Evolutionary conservation across 2,888 invertebrate genomes (phyloP), one percentile per base, ranked within the genome.

Genomic region (Charanyca ferruginea): DNA sequence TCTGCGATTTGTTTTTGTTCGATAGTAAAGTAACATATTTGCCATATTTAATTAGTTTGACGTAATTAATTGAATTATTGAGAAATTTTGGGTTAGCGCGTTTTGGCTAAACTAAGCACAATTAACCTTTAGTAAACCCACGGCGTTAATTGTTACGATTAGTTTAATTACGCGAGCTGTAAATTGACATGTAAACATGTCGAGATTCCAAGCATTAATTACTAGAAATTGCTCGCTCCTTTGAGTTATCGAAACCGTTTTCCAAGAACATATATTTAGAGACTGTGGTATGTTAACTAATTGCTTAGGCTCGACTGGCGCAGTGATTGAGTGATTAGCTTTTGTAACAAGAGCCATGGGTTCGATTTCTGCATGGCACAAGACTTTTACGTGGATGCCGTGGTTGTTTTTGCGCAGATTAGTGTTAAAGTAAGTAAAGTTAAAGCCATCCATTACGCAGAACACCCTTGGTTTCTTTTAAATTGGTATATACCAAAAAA

Each of bases 181-280:
- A 84, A 84, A 86, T 80, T 77, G 72, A 75, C 83, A 81, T 83
- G 83, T 84, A 83, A 84, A 84, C 81, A 84, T 63, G 54, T 82
- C 58, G 41, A 69, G 47, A 60, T 54, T 55, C n/a, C 18, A 18
- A 23, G 18, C 55, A 58, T 61, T 72, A 61, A 55, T 65, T 61
- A 53, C n/a, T 52, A 52, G 48, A 38, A 42, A 45, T 52, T 64
- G 38, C 32, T 51, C 4, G 38, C 23, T 28, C 38, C 35, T 59
- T 57, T 47, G 38, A 53, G 23, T 38, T 48, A 38, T 68, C 22
- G 35, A 45, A 23, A 25, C 9, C 4, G 38, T 23, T 64, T 53
- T 32, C 8, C 22, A n/a, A 9, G 1, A 47, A 59, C n/a, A 20
- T 7, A 20, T 71, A 20, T 9, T 22, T 6, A 16, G 9, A 44